Evolutionary conservation across 2,113 vertebrate species (phyloP).

Genomic region (Cettia cetti): DNA sequence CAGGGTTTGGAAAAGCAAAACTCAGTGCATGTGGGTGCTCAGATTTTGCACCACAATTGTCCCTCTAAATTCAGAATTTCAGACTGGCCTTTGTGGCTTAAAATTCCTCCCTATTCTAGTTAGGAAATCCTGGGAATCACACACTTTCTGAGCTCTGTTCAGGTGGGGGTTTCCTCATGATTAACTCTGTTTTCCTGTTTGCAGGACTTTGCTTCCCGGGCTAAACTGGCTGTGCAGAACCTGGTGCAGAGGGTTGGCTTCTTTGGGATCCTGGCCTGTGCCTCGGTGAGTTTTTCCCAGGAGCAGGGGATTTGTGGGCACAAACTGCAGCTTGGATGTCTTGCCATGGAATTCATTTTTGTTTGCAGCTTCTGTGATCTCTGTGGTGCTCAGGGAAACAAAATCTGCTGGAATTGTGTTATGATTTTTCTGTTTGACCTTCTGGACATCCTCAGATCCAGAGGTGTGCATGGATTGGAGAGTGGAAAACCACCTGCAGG

Average conservation of each 20-base stretch:
- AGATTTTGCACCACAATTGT: neutral
- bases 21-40: neutral
- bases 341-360: neutral
- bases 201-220: slow-evolving; percentile 92
- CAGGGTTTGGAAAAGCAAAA: neutral
- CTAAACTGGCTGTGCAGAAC: slow-evolving; percentile 92
- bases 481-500: neutral
- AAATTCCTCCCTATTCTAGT: neutral
- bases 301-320: neutral
- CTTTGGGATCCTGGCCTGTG: slow-evolving; percentile 93
- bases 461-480: neutral
- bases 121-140: neutral
- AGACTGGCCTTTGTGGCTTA: neutral
- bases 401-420: neutral
- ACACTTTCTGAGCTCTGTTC: rapidly evolving
- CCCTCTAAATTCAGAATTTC: neutral
- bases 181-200: neutral
- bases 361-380: neutral
- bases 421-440: rapidly evolving
- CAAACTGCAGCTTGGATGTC: neutral
- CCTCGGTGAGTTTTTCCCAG: slow-evolving; percentile 82
- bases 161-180: rapidly evolving
- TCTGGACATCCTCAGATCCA: neutral
- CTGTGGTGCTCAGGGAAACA: neutral
- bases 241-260: slow-evolving; percentile 97